A percentile compares a stretch with the other conserved stretches of the same genome.
Evolutionary conservation across 2,113 vertebrate species (phyloP).

Genomic region (Rhegmatorhina hoffmannsi): DNA sequence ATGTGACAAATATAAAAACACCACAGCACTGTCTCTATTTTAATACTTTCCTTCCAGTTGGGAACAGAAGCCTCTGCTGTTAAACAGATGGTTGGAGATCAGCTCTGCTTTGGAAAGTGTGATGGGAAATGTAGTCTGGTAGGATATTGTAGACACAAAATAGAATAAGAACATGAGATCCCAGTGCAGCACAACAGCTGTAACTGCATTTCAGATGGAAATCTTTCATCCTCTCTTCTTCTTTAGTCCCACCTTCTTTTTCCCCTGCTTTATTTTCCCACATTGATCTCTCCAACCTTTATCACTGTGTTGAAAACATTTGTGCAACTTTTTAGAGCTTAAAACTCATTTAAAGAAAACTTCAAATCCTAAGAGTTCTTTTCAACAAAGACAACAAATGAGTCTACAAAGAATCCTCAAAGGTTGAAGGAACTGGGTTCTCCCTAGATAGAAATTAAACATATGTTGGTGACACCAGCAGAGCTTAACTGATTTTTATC

Average conservation of each 20-base stretch:
- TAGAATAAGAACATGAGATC: background rate
- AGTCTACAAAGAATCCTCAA: background rate
- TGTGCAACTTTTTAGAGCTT: background rate
- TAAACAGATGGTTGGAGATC: background rate
- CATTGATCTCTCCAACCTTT: background rate
- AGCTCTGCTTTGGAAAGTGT: background rate
- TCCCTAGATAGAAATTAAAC: background rate
- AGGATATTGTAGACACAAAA: background rate
- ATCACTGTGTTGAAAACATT: background rate
- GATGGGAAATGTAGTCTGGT: background rate
- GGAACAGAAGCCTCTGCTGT: background rate
- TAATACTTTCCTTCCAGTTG: background rate
- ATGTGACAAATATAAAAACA: background rate
- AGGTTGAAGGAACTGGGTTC: background rate
- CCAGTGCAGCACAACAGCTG: background rate
- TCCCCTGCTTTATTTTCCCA: background rate
- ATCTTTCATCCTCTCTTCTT: background rate
- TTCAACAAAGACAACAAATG: background rate
- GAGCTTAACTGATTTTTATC: background rate
- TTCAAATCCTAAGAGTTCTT: background rate
- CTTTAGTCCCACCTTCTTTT: background rate
- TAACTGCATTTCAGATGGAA: background rate
- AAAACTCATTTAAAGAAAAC: background rate
- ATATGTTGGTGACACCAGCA: background rate
- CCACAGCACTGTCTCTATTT: background rate